Evolutionary conservation across 2,888 invertebrate species (phyloP).

Genomic region (Danaus chrysippus): DNA sequence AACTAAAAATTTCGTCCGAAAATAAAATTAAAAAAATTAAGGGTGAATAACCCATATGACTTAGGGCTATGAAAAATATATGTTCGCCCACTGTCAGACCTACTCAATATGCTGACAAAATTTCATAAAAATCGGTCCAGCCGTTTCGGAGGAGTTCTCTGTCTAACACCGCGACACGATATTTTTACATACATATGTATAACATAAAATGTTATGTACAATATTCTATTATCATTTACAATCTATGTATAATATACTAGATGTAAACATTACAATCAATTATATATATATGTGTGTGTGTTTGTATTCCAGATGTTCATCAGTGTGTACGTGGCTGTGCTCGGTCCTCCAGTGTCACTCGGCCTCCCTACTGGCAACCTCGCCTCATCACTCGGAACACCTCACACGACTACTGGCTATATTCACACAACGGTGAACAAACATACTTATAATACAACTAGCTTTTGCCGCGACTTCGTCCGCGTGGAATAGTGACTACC

Average conservation of each 20-base stretch:
- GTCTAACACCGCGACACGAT: too few relatives aligned
- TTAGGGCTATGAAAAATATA: too few relatives aligned
- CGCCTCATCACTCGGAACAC: constrained; percentile 40
- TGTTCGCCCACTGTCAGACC: too few relatives aligned
- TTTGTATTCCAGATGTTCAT: constrained; percentile 48
- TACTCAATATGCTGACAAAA: too few relatives aligned
- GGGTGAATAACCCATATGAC: too few relatives aligned
- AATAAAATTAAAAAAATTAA: too few relatives aligned
- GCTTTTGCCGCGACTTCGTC: too few relatives aligned
- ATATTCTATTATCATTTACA: not conserved
- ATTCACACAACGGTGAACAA: constrained; percentile 53
- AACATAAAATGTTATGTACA: not conserved
- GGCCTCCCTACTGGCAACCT: constrained; percentile 56
- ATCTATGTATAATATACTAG: not conserved
- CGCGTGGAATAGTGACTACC: too few relatives aligned
- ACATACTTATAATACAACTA: not conserved
- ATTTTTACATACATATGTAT: too few relatives aligned
- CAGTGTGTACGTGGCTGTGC: constrained; percentile 61
- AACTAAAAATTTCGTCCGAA: too few relatives aligned
- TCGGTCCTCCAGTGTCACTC: constrained; percentile 56
- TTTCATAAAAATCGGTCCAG: too few relatives aligned
- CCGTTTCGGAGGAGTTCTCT: too few relatives aligned
- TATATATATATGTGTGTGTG: not conserved
- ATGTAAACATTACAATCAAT: not conserved
- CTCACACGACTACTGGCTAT: constrained; percentile 57